Percentiles rank a stretch among this genome's conserved stretches.
phyloP scores from a whole-genome alignment of 2,888 invertebrate genomes.

The Caenorhabditis wallacei region DNA sequence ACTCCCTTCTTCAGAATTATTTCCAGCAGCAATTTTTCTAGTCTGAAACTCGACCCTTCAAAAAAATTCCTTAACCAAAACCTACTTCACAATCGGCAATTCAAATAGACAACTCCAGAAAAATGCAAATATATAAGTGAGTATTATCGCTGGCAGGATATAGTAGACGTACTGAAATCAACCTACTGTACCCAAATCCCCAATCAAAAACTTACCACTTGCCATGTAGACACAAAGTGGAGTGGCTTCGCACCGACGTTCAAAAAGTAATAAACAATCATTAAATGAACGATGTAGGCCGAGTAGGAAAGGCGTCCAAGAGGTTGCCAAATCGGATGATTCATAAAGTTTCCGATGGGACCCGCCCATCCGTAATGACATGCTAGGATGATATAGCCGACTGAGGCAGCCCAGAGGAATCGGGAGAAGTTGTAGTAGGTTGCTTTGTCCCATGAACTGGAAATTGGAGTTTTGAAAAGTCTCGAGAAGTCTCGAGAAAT shows the following conservation, averaged over 20 bases:
- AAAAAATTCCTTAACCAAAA: not conserved
- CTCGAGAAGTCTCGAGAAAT: too few relatives aligned
- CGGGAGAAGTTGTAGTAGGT: conserved; percentile 72
- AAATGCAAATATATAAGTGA: conserved; percentile 49
- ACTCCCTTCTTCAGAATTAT: conserved; percentile 13
- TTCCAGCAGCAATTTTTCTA: conserved; percentile 42
- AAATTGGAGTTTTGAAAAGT: too few relatives aligned
- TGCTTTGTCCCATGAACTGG: conserved; percentile 33
- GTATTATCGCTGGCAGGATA: conserved; percentile 29
- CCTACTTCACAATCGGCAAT: conserved; percentile 55
- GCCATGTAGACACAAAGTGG: conserved; percentile 54
- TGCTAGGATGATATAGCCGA: conserved; percentile 84
- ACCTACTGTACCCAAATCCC: not conserved
- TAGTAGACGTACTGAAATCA: conserved; percentile 32
- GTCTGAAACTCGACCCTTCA: conserved; percentile 39
- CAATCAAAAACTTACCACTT: conserved; percentile 41
- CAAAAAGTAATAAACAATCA: conserved; percentile 54
- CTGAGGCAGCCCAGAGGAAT: conserved; percentile 83
- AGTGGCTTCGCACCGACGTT: conserved; percentile 45
- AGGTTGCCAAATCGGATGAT: conserved; percentile 91
- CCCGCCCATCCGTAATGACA: conserved; percentile 84
- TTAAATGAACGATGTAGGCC: conserved; percentile 88
- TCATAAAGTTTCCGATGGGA: conserved; percentile 88
- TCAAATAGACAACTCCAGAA: conserved; percentile 67
- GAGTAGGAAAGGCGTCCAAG: conserved; percentile 94